A percentile compares a stretch with the other conserved stretches of the same genome.
phyloP scores from a whole-genome alignment of 2,888 invertebrate genomes.

The Synergus japonicus region DNA sequence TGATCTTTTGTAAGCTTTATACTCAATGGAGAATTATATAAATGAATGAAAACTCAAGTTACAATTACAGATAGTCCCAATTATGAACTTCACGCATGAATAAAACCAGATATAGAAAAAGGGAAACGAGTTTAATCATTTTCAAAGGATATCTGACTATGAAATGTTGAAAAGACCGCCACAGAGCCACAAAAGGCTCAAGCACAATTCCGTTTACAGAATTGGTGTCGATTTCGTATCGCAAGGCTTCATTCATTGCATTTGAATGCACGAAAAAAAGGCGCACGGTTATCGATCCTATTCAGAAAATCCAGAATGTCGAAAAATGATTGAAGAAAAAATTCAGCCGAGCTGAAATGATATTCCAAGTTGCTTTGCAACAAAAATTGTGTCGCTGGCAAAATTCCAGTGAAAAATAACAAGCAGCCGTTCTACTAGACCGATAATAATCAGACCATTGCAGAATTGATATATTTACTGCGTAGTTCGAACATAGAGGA shows the following conservation, averaged over 20 bases:
- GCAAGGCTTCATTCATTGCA: not conserved
- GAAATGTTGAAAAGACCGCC: not conserved
- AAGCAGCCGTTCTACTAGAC: slow-evolving; percentile 20
- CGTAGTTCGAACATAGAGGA: slow-evolving; percentile 3
- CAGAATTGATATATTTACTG: slow-evolving; percentile 32
- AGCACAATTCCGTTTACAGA: not conserved
- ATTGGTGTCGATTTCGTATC: not conserved
- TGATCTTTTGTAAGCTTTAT: too few relatives aligned
- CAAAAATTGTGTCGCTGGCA: slow-evolving; percentile 19
- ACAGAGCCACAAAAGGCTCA: not conserved
- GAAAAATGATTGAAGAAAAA: not conserved
- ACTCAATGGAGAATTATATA: too few relatives aligned
- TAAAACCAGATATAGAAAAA: too few relatives aligned
- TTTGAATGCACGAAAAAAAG: not conserved
- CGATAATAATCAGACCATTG: slow-evolving; percentile 31
- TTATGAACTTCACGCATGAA: too few relatives aligned
- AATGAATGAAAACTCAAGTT: too few relatives aligned
- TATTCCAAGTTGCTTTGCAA: not conserved
- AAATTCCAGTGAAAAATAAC: slow-evolving; percentile 30
- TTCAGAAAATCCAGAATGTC: not conserved
- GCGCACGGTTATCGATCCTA: not conserved
- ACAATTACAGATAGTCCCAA: not conserved
- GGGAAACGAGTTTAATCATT: not conserved
- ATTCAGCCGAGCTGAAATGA: not conserved
- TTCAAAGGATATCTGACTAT: not conserved